These are phyloP conservation scores for Aleiodes alternator DNA, from an alignment of 2,888 invertebrate genomes.

Conservation along the genomic window DNA sequence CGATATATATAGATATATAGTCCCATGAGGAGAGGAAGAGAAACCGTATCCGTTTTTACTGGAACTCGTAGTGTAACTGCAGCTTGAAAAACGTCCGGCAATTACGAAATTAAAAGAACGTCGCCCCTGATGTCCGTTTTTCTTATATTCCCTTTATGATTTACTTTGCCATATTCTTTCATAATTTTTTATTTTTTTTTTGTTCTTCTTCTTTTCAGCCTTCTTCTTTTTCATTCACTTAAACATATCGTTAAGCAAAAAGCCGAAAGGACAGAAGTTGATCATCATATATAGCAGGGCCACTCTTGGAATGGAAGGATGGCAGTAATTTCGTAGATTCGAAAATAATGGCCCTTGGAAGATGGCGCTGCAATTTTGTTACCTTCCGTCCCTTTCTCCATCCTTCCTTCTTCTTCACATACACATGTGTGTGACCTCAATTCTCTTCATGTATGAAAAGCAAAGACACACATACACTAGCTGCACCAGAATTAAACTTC, in stretches of 20 bases:
- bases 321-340: conserved; percentile 68
- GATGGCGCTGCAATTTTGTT: conserved; percentile 59
- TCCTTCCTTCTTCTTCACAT: conserved; percentile 26
- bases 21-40: neutral
- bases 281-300: conserved; percentile 61
- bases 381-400: conserved; percentile 32
- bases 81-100: conserved; percentile 54
- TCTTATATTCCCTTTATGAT: conserved; percentile 3
- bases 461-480: conserved; percentile 39
- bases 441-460: neutral
- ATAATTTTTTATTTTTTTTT: neutral
- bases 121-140: conserved; percentile 49
- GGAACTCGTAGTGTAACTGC: conserved; percentile 31
- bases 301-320: conserved; percentile 56
- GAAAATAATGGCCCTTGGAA: conserved; percentile 64
- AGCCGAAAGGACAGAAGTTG: conserved; percentile 55
- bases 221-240: conserved; percentile 27
- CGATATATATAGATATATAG: too few species aligned
- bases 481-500: conserved; percentile 56
- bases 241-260: conserved; percentile 55
- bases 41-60: conserved; percentile 38
- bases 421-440: neutral
- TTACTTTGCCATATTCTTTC: conserved; percentile 19
- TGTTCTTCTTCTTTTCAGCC: neutral
- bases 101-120: conserved; percentile 58